These are phyloP conservation scores for Caranx ignobilis DNA, from an alignment of 2,113 vertebrate genomes.

Conservation along the genomic window DNA sequence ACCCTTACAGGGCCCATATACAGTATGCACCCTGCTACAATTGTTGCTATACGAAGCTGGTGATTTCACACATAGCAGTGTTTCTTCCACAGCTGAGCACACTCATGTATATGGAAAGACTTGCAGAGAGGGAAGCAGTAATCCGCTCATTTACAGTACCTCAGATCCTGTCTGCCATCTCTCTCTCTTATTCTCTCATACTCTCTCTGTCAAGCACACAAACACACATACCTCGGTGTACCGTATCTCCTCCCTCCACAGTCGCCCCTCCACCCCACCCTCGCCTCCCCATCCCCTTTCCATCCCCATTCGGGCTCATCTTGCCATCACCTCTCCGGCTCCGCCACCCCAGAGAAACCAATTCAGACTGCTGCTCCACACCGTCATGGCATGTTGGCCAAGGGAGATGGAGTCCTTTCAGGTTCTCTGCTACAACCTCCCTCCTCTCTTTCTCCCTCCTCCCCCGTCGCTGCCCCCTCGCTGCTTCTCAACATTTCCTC, in stretches of 20 bases:
- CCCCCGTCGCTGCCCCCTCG: conserved; percentile 32
- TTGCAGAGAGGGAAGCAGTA: conserved; percentile 53
- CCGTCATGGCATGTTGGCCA: conserved; percentile 81
- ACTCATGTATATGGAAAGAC: conserved; percentile 76
- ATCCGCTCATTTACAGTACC: conserved; percentile 71
- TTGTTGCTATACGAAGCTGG: conserved; percentile 33
- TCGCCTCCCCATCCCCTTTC: conserved; percentile 7
- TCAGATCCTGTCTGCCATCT: conserved; percentile 61
- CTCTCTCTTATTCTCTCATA: conserved; percentile 35
- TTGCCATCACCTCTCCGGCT: conserved; percentile 72
- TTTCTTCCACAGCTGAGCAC: conserved; percentile 64
- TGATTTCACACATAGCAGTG: conserved; percentile 58
- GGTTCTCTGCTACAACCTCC: conserved; percentile 67
- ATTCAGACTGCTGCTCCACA: conserved; percentile 76
- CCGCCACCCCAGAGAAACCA: conserved; percentile 76
- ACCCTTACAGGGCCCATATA: conserved; percentile 2
- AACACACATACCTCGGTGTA: conserved; percentile 54
- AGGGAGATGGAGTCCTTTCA: conserved; percentile 81
- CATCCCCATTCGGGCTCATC: conserved; percentile 68
- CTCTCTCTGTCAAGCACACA: conserved; percentile 27
- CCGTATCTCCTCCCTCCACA: conserved; percentile 38
- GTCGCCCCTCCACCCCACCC: neutral
- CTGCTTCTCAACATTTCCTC: conserved; percentile 72
- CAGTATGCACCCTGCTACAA: conserved; percentile 28
- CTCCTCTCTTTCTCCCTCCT: conserved; percentile 14